Base-by-base conservation (phyloP, 2,797 vertebrate genomes). In the Hoplostethus atlanticus region DNA sequence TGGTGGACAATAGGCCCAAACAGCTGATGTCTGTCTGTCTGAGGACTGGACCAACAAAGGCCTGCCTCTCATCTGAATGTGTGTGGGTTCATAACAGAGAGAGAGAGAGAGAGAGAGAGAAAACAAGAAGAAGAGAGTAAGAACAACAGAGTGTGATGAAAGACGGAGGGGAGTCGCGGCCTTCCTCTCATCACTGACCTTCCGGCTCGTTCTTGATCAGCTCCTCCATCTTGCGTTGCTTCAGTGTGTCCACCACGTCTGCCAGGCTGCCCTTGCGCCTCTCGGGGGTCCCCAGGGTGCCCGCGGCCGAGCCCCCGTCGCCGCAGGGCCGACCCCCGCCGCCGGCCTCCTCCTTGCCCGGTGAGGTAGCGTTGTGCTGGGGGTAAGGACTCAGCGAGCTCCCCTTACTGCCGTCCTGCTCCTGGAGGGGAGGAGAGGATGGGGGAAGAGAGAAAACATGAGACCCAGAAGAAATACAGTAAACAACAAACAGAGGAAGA, bases 211-310 rank as follows among this genome's bases (percentile, higher is more conserved):
- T 98, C 91, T 99, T 99, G 87, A 99, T 99, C 90, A 99, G 95
- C 91, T 99, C 98, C 86, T 99, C 98, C 98, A 99, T 99, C 93
- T 99, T 99, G 81, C 97, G 96, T 76, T 99, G 98, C 84, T 99
- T 99, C 91, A 99, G 95, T 64, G 97, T 96, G 94, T 99, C 98
- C 81, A 99, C 98, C 50, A 99, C 98, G 13, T 99, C 98, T 0
- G 98, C 98, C 78, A 99, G 93, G 93, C 98, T 99, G 88, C 98
- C 98, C 93, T 99, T 99, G 87, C 98, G 98, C 58, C 98, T 92
- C 84, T 99, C 98, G 0, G 98, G 98, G 31, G 98, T 99, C 17
- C 98, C 97, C 81, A 98, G 92, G 60, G 95, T 42, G n/a, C 91
- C 94, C 0, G 95, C 70, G 72, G 93, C 92, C 0, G 94, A 94